Evolutionary conservation across 2,113 vertebrate genomes (phyloP), one percentile per base, ranked within the genome.

Genomic region (Todiramphus saurophagus): DNA sequence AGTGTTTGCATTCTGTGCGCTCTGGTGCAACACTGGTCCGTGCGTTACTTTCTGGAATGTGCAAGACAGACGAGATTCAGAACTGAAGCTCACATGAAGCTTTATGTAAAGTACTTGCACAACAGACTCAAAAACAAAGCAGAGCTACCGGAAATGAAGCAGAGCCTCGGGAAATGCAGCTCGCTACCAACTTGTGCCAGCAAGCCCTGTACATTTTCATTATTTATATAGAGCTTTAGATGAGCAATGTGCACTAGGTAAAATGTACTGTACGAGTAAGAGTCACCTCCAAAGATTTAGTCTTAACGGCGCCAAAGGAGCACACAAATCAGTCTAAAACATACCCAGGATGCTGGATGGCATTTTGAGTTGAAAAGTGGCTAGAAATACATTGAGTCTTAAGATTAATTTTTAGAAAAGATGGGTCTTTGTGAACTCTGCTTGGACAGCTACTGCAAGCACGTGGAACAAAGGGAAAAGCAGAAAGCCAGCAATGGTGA

Each of bases 151-250:
- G 89, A 90, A 94, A 75, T 48, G 83, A 83, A 94, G 91, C 86
- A 86, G 77, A 87, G 83, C 89, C 89, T 94, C 69, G 16, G 91
- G 81, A 97, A 95, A 95, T 2, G 51, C 85, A 84, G 91, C 63
- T 68, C 79, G 80, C 69, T 2, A 1, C 86, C 5, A 46, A 74
- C 95, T 89, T 92, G 91, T 94, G 95, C 93, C 94, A 96, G 91
- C 96, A 95, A 83, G 95, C 89, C 80, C 86, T 77, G 89, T 55
- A 51, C 41, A 4, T 67, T 94, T 96, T 70, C 93, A 94, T 95
- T 94, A 92, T 96, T 96, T 93, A 93, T 88, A 59, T 5, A 64
- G 80, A 72, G 83, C 80, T 72, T 79, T 50, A 78, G 91, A 84
- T 13, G 35, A 87, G 69, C 88, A 30, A 28, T 6, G 93, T 19